Conservation (phyloP, 37 sponge, comb jelly and placozoan genomes). For the Tethya wilhelma region DNA sequence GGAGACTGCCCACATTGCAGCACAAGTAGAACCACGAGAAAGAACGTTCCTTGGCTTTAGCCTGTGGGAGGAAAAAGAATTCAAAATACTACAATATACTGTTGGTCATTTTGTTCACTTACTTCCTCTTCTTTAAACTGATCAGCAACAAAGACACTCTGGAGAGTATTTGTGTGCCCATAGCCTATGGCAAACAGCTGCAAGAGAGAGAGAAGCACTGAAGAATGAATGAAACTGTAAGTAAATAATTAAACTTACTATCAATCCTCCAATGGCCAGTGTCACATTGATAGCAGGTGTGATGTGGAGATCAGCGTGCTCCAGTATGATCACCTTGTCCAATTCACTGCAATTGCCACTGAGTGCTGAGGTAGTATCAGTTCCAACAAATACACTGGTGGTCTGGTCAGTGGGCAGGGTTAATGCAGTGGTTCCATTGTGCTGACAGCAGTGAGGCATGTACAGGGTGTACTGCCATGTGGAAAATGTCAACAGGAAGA, state of each 20-base stretch:
- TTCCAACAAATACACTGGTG: neutral
- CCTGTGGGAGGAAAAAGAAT: conserved; percentile 9
- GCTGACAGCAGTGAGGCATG: conserved; percentile 47
- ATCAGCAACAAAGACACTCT: conserved; percentile 83
- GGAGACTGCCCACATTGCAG: conserved; percentile 56
- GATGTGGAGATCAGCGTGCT: conserved; percentile 19
- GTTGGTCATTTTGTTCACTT: neutral
- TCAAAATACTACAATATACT: neutral
- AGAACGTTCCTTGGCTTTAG: conserved; percentile 43
- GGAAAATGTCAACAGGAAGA: conserved; percentile 35
- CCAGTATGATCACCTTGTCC: conserved; percentile 2
- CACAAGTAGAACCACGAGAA: conserved; percentile 81
- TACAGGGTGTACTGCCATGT: conserved; percentile 71
- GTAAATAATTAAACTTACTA: conserved; percentile 31
- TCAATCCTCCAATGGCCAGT: conserved; percentile 36
- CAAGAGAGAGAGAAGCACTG: neutral
- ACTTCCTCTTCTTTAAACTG: conserved; percentile 74
- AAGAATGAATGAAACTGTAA: neutral
- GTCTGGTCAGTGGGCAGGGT: neutral
- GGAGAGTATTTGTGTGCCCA: conserved; percentile 61
- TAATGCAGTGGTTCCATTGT: too few relatives aligned
- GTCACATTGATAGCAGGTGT: conserved; percentile 18
- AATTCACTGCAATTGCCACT: conserved; percentile 29
- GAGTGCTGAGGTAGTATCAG: neutral
- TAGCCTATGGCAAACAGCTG: conserved; percentile 70